These are phyloP conservation scores for Liposcelis brunnea DNA, from an alignment of 2,888 invertebrate genomes.

Conservation along the genomic window DNA sequence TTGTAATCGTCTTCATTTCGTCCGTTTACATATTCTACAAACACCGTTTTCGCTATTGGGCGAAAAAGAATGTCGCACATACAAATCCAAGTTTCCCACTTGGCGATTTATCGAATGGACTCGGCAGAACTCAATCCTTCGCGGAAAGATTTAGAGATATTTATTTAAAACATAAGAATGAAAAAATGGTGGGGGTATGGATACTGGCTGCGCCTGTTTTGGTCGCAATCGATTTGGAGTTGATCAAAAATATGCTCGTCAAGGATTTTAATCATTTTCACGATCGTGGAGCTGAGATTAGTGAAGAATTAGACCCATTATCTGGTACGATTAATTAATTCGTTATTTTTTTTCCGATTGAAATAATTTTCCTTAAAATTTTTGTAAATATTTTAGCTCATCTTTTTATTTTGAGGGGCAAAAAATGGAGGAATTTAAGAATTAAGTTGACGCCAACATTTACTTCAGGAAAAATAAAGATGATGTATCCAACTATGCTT, in stretches of 20 bases:
- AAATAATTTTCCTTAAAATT: not conserved
- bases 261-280: slow-evolving; percentile 16
- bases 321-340: slow-evolving; percentile 11
- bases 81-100: not conserved
- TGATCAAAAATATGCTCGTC: slow-evolving; percentile 13
- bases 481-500: slow-evolving; percentile 22
- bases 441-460: slow-evolving; percentile 26
- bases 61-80: not conserved
- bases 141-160: slow-evolving; percentile 3
- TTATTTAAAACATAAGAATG: slow-evolving; percentile 8
- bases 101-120: not conserved
- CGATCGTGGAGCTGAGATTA: slow-evolving; percentile 13
- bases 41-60: not conserved
- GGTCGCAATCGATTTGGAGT: slow-evolving; percentile 9
- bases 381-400: slow-evolving; percentile 21
- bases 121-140: too few relatives aligned
- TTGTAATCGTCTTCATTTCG: not conserved
- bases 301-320: slow-evolving; percentile 15
- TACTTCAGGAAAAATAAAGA: slow-evolving; percentile 26
- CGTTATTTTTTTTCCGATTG: too few relatives aligned
- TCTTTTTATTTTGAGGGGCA: slow-evolving; percentile 21
- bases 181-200: slow-evolving; percentile 10
- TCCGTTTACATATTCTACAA: not conserved
- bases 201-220: slow-evolving; percentile 7
- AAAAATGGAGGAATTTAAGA: slow-evolving; percentile 24